Conservation (phyloP, 2,113 vertebrate species). For the Sceloporus tristichus region DNA sequence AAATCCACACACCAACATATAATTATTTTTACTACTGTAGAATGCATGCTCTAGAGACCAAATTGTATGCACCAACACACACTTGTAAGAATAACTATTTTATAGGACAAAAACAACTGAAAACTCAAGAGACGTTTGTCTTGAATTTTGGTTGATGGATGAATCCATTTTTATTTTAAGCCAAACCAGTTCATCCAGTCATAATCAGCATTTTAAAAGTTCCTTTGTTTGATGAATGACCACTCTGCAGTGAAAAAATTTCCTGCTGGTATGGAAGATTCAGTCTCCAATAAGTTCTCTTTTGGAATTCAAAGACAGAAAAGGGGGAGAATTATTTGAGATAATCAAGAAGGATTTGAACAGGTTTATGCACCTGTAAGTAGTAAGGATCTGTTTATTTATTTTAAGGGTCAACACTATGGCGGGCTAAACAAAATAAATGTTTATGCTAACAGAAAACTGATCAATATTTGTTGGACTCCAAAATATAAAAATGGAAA, state of each 20-base stretch:
- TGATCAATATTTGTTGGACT: background rate
- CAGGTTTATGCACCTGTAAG: background rate
- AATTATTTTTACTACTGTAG: too few species aligned
- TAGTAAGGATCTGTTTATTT: background rate
- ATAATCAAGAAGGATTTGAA: background rate
- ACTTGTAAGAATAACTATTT: background rate
- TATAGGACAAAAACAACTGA: constrained; percentile 10
- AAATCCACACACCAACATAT: constrained; percentile 64
- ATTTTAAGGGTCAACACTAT: too few species aligned
- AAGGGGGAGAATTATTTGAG: background rate
- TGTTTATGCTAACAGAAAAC: background rate
- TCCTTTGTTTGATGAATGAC: too few species aligned
- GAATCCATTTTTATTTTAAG: constrained; percentile 45
- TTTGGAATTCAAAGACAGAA: constrained; percentile 8
- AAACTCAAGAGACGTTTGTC: constrained; percentile 41
- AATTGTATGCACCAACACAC: constrained; percentile 13
- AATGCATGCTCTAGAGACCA: too few species aligned
- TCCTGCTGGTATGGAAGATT: constrained; percentile 8
- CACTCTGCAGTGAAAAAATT: constrained; percentile 17
- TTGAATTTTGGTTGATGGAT: constrained; percentile 45
- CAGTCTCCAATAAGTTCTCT: background rate
- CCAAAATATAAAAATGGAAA: background rate
- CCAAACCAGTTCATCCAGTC: constrained; percentile 27
- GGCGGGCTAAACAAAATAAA: background rate
- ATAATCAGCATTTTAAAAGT: constrained; percentile 37